phyloP scores from a whole-genome alignment of 2,888 invertebrate species.

The Caradrina clavipalpis region DNA sequence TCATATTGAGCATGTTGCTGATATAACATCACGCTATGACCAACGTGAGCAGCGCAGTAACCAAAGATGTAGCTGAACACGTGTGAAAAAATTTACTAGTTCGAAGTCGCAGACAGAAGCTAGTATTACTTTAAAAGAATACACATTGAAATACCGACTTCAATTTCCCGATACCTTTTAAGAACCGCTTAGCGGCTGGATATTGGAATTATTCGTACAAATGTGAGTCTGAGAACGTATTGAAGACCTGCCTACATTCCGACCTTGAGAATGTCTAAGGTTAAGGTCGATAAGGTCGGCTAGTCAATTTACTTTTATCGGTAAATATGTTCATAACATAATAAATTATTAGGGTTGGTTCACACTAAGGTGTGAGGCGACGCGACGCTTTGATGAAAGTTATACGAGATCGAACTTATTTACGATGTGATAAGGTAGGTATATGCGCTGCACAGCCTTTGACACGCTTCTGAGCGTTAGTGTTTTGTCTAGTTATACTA shows the following conservation, averaged over 20 bases:
- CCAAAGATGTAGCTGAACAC: too few species aligned
- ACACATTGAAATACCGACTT: constrained; percentile 43
- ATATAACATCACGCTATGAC: too few species aligned
- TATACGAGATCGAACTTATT: too few species aligned
- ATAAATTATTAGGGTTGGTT: constrained; percentile 15
- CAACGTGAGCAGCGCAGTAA: too few species aligned
- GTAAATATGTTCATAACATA: constrained; percentile 49
- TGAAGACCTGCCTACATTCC: constrained; percentile 27
- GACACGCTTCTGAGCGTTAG: too few species aligned
- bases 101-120: too few species aligned
- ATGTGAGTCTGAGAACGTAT: constrained; percentile 49
- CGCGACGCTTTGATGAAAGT: background rate
- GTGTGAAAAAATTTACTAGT: too few species aligned
- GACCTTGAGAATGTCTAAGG: constrained; percentile 27
- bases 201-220: constrained; percentile 52
- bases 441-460: too few species aligned
- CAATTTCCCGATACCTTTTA: constrained; percentile 41
- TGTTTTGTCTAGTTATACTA: too few species aligned
- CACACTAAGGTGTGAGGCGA: background rate
- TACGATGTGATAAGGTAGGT: too few species aligned
- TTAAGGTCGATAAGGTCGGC: constrained; percentile 32
- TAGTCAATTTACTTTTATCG: constrained; percentile 58
- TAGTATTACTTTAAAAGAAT: constrained; percentile 25
- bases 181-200: constrained; percentile 39
- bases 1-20: too few species aligned